Evolutionary conservation across 1,140 invertebrate species (phyloP), one percentile per base, ranked within the genome.

Genomic region (Apis cerana): DNA sequence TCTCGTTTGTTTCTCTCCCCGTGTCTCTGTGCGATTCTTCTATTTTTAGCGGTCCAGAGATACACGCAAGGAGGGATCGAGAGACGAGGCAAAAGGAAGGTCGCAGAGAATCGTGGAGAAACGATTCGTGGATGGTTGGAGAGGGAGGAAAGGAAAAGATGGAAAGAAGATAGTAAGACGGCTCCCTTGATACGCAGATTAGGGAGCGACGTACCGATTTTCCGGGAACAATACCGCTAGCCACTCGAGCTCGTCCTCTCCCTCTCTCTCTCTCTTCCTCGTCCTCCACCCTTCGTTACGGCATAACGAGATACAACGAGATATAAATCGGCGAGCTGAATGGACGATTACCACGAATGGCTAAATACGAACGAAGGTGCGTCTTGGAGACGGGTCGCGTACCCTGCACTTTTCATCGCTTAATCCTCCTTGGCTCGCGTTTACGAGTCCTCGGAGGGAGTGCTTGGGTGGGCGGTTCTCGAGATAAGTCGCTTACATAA

Each of bases 1-100:
- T 83, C 83, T 88, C 86, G 87, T 88, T 88, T 88, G 86, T 88
- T 88, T 88, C 86, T 88, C 27, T 80, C 78, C 77, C n/a, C 5
- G 21, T 10, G 8, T 74, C 70, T 52, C 65, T 9, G 75, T 64
- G 61, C 75, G 78, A 76, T 80, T 80, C 75, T 88, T 83, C 86
- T 67, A 27, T 62, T 27, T 27, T 15, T 8, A 13, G n/a, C 13
- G n/a, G 72, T 48, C 71, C 33, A 64, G 43, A 67, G 21, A 17
- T n/a, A 33, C 8, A 27, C n/a, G n/a, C 1, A 69, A 27, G 1
- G 27, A 27, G 27, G 27, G 27, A 27, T 27, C 27, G 27, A 27
- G 27, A 27, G 27, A 1, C 27, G 33, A 33, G 72, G 12, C 21
- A 52, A 33, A 58, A 75, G 13, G 56, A 77, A 62, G 33, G 62